phyloP scores from a whole-genome alignment of 2,113 vertebrate genomes.

The Sceloporus tristichus region DNA sequence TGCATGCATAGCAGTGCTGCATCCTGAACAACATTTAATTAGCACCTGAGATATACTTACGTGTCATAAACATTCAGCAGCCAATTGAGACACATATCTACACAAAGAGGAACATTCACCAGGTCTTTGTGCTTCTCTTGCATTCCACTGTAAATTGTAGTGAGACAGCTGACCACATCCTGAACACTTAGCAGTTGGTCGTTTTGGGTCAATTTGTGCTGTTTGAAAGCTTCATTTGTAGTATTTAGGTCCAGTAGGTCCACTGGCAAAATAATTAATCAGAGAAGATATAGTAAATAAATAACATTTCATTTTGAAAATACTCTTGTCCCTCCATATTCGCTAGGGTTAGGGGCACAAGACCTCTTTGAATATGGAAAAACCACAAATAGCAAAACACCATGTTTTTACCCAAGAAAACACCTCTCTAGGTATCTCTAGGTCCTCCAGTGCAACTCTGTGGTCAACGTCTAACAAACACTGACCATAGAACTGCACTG shows the following conservation, averaged over 20 bases:
- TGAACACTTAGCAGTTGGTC: constrained; percentile 90
- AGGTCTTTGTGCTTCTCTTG: constrained; percentile 94
- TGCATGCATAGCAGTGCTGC: neutral
- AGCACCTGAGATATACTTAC: constrained; percentile 77
- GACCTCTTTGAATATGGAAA: too few species aligned
- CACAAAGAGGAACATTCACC: constrained; percentile 95
- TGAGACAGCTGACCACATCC: constrained; percentile 94
- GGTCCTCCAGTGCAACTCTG: too few species aligned
- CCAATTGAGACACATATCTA: constrained; percentile 99
- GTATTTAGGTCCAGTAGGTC: constrained; percentile 92
- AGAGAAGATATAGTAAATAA: neutral
- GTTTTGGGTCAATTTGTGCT: constrained; percentile 92
- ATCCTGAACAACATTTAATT: neutral
- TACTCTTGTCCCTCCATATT: neutral
- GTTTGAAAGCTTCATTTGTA: constrained; percentile 91
- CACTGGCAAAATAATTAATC: constrained; percentile 78
- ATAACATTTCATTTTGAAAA: neutral
- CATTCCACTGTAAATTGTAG: constrained; percentile 91
- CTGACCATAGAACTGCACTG: too few species aligned
- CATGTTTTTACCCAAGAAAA: too few species aligned
- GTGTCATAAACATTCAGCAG: constrained; percentile 97
- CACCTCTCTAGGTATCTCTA: too few species aligned
- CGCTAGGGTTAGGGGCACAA: too few species aligned
- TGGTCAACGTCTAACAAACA: too few species aligned
- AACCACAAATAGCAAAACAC: too few species aligned